phyloP scores from a whole-genome alignment of 1,140 invertebrate species.

The Spodoptera frugiperda region DNA sequence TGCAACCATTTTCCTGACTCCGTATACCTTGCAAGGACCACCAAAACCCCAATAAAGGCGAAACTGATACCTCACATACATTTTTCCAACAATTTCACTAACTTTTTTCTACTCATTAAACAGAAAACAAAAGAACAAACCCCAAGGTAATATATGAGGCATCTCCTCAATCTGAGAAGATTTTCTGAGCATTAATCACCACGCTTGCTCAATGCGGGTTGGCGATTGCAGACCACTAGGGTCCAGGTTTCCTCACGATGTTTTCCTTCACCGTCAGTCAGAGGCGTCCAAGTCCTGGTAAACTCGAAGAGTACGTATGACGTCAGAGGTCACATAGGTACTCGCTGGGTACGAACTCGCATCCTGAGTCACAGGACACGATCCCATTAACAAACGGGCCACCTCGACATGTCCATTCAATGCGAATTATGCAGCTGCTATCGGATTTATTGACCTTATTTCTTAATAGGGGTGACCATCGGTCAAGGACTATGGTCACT shows the following conservation, averaged over 20 bases:
- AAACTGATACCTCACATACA: too few relatives aligned
- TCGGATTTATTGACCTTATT: too few relatives aligned
- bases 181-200: background rate
- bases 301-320: background rate
- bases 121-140: background rate
- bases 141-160: too few relatives aligned
- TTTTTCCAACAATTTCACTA: too few relatives aligned
- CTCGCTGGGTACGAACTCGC: conserved; percentile 93
- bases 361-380: conserved; percentile 86
- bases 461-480: too few relatives aligned
- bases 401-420: background rate
- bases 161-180: background rate
- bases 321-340: conserved; percentile 1
- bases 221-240: conserved; percentile 5
- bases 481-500: too few relatives aligned
- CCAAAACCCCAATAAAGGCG: too few relatives aligned
- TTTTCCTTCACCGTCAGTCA: conserved; percentile 20
- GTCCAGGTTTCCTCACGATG: conserved; percentile 11
- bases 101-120: too few relatives aligned
- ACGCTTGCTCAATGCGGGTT: conserved; percentile 29
- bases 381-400: background rate
- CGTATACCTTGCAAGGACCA: too few relatives aligned
- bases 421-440: background rate
- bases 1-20: too few relatives aligned
- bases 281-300: background rate